Conservation (phyloP, 2,113 vertebrate species). For the Oncorhynchus kisutch region DNA sequence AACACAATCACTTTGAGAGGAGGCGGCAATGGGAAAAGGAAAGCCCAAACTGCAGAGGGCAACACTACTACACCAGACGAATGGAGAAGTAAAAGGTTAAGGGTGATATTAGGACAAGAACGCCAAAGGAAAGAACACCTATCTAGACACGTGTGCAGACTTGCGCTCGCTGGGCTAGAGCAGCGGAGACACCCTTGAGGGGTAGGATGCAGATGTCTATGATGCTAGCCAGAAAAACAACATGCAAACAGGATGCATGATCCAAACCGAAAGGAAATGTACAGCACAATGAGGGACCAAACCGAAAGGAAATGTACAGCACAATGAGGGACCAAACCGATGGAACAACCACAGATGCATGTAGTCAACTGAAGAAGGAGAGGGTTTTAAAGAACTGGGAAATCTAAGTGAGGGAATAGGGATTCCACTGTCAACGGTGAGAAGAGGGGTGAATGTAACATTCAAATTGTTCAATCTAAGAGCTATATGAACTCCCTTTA, state of each 20-base stretch:
- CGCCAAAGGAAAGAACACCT: constrained; percentile 24
- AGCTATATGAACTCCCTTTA: background rate
- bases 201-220: constrained; percentile 34
- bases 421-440: constrained; percentile 35
- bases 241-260: constrained; percentile 52
- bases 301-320: constrained; percentile 15
- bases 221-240: constrained; percentile 34
- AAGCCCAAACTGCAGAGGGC: constrained; percentile 20
- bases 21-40: constrained; percentile 27
- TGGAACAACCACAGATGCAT: constrained; percentile 48
- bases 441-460: constrained; percentile 28
- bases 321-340: constrained; percentile 25
- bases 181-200: constrained; percentile 34
- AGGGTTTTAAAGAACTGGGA: constrained; percentile 64
- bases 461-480: background rate
- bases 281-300: constrained; percentile 25
- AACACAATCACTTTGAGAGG: constrained; percentile 26
- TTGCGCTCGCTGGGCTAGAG: constrained; percentile 51
- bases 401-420: constrained; percentile 41
- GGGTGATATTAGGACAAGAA: constrained; percentile 25
- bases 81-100: constrained; percentile 33
- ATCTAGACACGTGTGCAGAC: constrained; percentile 38
- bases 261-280: constrained; percentile 11
- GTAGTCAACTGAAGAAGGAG: constrained; percentile 45
- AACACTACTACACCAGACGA: constrained; percentile 49